These are phyloP conservation scores for Nemoura dubitans DNA, from an alignment of 2,888 invertebrate species.

Conservation along the genomic window DNA sequence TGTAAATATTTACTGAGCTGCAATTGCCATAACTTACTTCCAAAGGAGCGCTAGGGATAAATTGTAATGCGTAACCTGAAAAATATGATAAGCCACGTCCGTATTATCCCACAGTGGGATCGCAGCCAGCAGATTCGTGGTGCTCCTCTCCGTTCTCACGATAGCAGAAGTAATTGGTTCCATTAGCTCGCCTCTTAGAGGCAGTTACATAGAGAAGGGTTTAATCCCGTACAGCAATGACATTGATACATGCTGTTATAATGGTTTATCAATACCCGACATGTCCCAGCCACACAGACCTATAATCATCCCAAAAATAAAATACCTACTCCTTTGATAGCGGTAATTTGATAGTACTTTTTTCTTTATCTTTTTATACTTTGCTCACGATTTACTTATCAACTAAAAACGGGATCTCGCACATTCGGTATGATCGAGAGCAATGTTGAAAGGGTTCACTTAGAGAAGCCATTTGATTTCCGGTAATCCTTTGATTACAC, in stretches of 20 bases:
- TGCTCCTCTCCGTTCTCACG: constrained; percentile 27
- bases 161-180: constrained; percentile 23
- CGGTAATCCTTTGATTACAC: constrained; percentile 2
- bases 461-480: not conserved
- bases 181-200: constrained; percentile 33
- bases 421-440: constrained; percentile 1
- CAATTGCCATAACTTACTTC: constrained; percentile 16
- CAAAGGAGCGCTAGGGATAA: not conserved
- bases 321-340: constrained; percentile 18
- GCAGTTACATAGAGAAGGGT: constrained; percentile 34
- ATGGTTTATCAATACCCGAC: constrained; percentile 35
- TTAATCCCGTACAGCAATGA: constrained; percentile 1
- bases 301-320: constrained; percentile 20
- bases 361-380: constrained; percentile 22
- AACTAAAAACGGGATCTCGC: constrained; percentile 19
- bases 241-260: constrained; percentile 38
- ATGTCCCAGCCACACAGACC: not conserved
- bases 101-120: constrained; percentile 24
- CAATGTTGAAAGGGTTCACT: not conserved
- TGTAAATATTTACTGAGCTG: not conserved
- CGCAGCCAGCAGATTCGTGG: not conserved
- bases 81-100: not conserved
- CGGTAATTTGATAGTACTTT: constrained; percentile 16
- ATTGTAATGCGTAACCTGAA: not conserved
- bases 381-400: constrained; percentile 36